A percentile compares a stretch with the other conserved stretches of the same genome.
Evolutionary conservation across 2,113 vertebrate genomes (phyloP).

Genomic region (Scortum barcoo): DNA sequence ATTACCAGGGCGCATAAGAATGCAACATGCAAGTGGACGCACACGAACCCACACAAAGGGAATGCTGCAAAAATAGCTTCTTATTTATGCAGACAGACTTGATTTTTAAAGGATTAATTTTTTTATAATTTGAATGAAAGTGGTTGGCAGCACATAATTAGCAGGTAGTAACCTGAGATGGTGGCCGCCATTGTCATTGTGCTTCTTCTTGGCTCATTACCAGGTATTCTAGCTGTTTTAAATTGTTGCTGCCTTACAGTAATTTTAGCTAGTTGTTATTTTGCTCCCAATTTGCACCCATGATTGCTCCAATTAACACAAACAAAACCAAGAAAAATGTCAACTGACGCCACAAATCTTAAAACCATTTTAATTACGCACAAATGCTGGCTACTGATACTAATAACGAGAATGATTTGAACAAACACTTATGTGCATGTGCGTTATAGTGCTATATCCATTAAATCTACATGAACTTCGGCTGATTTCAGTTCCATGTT

Average conservation of each 20-base stretch:
- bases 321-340: not conserved
- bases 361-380: not conserved
- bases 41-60: not conserved
- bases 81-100: not conserved
- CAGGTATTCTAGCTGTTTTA: constrained; percentile 17
- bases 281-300: not conserved
- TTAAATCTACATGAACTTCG: not conserved
- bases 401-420: not conserved
- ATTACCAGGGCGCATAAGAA: constrained; percentile 12
- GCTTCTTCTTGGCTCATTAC: constrained; percentile 4
- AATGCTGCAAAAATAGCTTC: not conserved
- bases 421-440: not conserved
- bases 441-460: not conserved
- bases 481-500: no score
- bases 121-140: not conserved
- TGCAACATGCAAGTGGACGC: not conserved
- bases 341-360: not conserved
- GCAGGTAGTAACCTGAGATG: not conserved
- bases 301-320: not conserved
- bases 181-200: constrained; percentile 3
- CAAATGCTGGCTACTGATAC: not conserved
- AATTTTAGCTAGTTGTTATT: constrained; percentile 1
- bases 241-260: not conserved
- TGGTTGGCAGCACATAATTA: not conserved
- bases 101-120: not conserved